phyloP scores from a whole-genome alignment of 2,113 vertebrate species.

The Polyodon spathula region DNA sequence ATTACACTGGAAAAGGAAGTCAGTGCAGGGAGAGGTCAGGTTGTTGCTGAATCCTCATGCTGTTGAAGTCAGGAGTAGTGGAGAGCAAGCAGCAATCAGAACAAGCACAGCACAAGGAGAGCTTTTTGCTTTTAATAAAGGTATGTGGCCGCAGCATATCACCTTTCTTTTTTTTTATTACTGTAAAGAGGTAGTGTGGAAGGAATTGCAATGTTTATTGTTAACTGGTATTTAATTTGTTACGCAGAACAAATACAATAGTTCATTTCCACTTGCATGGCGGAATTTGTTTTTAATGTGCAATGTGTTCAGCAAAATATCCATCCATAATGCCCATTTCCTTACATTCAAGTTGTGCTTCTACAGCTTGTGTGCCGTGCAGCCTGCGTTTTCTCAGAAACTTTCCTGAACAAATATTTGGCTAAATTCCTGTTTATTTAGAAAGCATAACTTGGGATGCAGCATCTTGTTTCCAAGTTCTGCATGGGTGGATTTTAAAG shows the following conservation, averaged over 20 bases:
- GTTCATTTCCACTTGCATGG: too few species aligned
- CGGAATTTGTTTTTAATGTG: too few species aligned
- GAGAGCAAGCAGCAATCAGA: neutral
- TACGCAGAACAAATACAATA: too few species aligned
- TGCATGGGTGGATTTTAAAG: too few species aligned
- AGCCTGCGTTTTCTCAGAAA: neutral
- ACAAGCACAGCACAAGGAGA: neutral
- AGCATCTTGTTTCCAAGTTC: too few species aligned
- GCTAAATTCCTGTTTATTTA: neutral
- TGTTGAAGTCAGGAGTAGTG: constrained; percentile 2
- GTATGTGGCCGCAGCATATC: neutral
- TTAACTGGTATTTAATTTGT: too few species aligned
- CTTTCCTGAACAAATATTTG: neutral
- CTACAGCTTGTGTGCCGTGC: constrained; percentile 3
- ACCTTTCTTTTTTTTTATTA: neutral
- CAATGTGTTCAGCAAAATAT: neutral
- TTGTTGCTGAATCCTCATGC: neutral
- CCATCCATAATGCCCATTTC: constrained; percentile 4
- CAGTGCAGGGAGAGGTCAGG: constrained; percentile 3
- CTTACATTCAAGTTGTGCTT: neutral
- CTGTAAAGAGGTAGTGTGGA: too few species aligned
- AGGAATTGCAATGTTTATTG: too few species aligned
- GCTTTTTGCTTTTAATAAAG: neutral
- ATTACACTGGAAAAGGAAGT: constrained; percentile 10
- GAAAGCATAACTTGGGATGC: too few species aligned